A percentile compares a stretch with the other conserved stretches of the same genome.
Conservation (phyloP, 2,888 invertebrate species). For the Drosophila borborema region DNA sequence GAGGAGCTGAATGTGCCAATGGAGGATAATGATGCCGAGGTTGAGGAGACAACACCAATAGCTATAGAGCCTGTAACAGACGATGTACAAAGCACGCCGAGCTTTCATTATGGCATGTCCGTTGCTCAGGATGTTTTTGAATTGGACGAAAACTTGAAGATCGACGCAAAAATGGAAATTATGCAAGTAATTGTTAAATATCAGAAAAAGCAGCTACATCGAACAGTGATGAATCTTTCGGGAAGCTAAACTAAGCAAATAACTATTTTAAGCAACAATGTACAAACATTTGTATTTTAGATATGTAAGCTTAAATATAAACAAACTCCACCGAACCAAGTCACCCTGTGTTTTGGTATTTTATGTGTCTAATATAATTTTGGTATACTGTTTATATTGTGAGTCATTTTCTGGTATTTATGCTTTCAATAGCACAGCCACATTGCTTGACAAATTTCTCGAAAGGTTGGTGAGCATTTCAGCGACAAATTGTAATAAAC, state of each 20-base stretch:
- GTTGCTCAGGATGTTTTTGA: constrained; percentile 57
- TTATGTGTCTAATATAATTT: neutral
- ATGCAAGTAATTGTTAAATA: constrained; percentile 57
- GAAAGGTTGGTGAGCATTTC: constrained; percentile 39
- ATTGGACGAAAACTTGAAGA: constrained; percentile 43
- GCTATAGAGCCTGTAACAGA: constrained; percentile 28
- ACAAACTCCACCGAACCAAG: constrained; percentile 8
- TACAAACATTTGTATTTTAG: neutral
- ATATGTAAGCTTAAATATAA: neutral
- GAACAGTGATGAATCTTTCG: constrained; percentile 39
- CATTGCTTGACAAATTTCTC: constrained; percentile 24
- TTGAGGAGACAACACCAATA: constrained; percentile 47
- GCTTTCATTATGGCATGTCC: constrained; percentile 55
- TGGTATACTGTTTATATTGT: neutral
- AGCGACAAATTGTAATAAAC: constrained; percentile 26
- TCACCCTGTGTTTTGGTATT: constrained; percentile 20
- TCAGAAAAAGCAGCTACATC: constrained; percentile 50
- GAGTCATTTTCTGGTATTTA: constrained; percentile 9
- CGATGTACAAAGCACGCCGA: constrained; percentile 34
- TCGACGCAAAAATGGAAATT: constrained; percentile 58
- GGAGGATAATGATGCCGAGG: constrained; percentile 41
- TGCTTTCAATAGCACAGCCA: neutral
- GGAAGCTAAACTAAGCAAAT: constrained; percentile 22
- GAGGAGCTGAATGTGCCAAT: constrained; percentile 51
- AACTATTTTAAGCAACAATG: neutral